These are phyloP conservation scores for Danio choprae DNA, from an alignment of 2,797 vertebrate species.

Conservation along the genomic window DNA sequence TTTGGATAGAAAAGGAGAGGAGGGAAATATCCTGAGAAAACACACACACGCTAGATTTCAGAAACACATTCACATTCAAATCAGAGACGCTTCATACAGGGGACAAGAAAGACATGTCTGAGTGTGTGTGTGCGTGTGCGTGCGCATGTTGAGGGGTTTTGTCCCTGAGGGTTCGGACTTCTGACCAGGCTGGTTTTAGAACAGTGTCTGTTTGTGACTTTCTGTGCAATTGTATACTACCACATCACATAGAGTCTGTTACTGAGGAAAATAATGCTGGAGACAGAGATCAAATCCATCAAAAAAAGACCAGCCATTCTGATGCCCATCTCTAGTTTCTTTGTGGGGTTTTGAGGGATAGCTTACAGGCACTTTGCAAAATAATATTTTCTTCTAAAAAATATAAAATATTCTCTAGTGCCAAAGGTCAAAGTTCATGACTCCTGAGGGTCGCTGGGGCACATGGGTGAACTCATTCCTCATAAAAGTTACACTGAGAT, in stretches of 20 bases:
- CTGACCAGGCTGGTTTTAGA: constrained; percentile 51
- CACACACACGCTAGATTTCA: constrained; percentile 42
- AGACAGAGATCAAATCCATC: constrained; percentile 13
- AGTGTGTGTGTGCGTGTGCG: constrained; percentile 54
- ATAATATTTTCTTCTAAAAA: constrained; percentile 51
- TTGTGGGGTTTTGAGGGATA: constrained; percentile 61
- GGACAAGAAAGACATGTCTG: constrained; percentile 50
- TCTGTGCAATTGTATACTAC: constrained; percentile 43
- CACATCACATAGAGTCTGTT: constrained; percentile 27
- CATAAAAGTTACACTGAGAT: constrained; percentile 25
- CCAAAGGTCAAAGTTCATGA: constrained; percentile 55
- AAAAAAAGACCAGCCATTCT: not conserved
- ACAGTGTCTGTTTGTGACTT: constrained; percentile 54
- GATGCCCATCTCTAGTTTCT: constrained; percentile 14
- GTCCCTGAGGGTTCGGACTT: constrained; percentile 56
- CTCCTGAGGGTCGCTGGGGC: constrained; percentile 69
- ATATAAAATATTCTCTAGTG: constrained; percentile 52
- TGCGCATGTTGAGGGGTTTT: constrained; percentile 67
- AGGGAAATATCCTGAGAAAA: constrained; percentile 51
- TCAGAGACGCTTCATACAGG: constrained; percentile 50
- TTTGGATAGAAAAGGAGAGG: constrained; percentile 40
- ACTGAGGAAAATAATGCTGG: constrained; percentile 54
- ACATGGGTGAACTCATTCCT: constrained; percentile 43
- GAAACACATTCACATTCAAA: constrained; percentile 25
- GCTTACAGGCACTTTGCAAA: constrained; percentile 61